These are phyloP conservation scores for Rhodeus uyekii DNA, from an alignment of 2,797 vertebrate species.

Conservation along the genomic window DNA sequence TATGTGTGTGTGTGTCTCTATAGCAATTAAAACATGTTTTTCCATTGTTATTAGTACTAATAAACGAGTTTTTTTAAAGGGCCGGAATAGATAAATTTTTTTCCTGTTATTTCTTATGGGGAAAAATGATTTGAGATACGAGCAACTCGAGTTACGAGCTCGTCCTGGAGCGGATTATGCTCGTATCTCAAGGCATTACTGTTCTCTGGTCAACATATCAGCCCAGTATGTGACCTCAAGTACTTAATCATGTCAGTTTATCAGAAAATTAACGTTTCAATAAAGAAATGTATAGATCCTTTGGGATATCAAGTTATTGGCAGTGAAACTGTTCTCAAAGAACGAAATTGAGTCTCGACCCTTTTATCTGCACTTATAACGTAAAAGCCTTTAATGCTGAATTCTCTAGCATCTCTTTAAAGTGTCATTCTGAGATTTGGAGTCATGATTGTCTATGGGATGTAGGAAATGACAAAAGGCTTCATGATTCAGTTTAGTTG, in stretches of 20 bases:
- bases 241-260: neutral
- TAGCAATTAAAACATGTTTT: too few relatives aligned
- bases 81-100: too few relatives aligned
- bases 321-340: neutral
- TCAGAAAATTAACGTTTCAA: neutral
- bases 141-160: too few relatives aligned
- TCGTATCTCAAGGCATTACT: too few relatives aligned
- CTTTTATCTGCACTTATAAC: neutral
- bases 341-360: neutral
- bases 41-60: too few relatives aligned
- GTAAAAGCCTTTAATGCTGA: constrained; percentile 13
- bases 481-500: constrained; percentile 4
- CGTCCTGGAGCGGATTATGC: too few relatives aligned
- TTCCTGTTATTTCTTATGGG: too few relatives aligned
- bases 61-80: too few relatives aligned
- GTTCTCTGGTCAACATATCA: neutral
- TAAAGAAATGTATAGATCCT: neutral
- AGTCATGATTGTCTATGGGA: neutral
- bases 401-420: neutral
- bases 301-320: neutral
- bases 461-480: neutral
- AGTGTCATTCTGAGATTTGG: neutral
- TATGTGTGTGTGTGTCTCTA: too few relatives aligned
- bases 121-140: too few relatives aligned
- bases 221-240: neutral